A percentile compares a stretch with the other conserved stretches of the same genome.
phyloP scores from a whole-genome alignment of 2,113 vertebrate species.

The Zosterops borbonicus region DNA sequence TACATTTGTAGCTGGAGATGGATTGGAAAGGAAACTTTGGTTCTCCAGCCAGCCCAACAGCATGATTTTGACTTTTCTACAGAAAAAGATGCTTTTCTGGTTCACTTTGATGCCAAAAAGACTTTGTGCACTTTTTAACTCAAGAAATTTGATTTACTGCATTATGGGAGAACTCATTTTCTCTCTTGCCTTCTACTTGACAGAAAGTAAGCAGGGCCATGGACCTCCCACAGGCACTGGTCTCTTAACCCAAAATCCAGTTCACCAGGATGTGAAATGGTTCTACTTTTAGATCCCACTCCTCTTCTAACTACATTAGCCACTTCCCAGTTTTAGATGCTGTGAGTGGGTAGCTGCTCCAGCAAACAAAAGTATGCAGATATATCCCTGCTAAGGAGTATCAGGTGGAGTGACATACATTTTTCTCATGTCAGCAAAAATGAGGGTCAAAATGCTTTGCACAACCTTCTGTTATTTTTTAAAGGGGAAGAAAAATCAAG shows the following conservation, averaged over 20 bases:
- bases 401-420: not conserved
- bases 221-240: not conserved
- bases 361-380: not conserved
- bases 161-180: not conserved
- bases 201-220: not conserved
- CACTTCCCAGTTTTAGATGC: not conserved
- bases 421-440: not conserved
- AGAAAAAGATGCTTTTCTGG: not conserved
- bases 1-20: not conserved
- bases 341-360: not conserved
- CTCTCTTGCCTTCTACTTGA: not conserved
- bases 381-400: not conserved
- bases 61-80: not conserved
- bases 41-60: not conserved
- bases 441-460: not conserved
- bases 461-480: not conserved
- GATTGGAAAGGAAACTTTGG: not conserved
- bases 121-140: not conserved
- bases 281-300: not conserved
- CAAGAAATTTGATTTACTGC: not conserved
- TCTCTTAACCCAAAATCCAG: not conserved
- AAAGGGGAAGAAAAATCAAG: not conserved
- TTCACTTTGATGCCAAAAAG: not conserved
- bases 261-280: not conserved
- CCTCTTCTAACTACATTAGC: not conserved